A percentile compares a stretch with the other conserved stretches of the same genome.
Evolutionary conservation across 2,113 vertebrate genomes (phyloP).

Genomic region (Brachyistius frenatus): DNA sequence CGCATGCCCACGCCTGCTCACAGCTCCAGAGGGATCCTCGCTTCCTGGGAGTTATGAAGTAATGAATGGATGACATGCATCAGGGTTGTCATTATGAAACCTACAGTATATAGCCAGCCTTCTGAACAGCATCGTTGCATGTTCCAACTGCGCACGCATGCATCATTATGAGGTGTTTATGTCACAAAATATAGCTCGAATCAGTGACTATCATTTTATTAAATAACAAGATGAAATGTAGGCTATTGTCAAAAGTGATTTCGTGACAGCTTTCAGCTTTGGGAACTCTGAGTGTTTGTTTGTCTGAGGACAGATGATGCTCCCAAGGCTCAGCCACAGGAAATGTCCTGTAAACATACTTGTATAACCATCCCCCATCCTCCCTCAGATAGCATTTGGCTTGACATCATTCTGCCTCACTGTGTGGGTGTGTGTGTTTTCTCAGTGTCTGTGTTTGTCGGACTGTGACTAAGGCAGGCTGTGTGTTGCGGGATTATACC

Average conservation of each 20-base stretch:
- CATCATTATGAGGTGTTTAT: conserved; percentile 7
- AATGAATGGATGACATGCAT: conserved; percentile 61
- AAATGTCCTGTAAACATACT: conserved; percentile 83
- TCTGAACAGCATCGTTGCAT: conserved; percentile 29
- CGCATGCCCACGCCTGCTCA: conserved; percentile 37
- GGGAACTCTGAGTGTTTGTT: conserved; percentile 74
- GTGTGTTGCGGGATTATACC: conserved; percentile 53
- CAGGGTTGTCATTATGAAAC: conserved; percentile 30
- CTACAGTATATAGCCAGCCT: conserved; percentile 22
- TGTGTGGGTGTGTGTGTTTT: conserved; percentile 55
- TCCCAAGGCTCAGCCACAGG: conserved; percentile 81
- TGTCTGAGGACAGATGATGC: conserved; percentile 78
- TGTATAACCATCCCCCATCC: conserved; percentile 78
- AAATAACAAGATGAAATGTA: conserved; percentile 12
- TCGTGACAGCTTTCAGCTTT: conserved; percentile 46
- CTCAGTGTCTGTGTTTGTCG: conserved; percentile 32
- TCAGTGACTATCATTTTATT: conserved; percentile 33
- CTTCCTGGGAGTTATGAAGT: conserved; percentile 34
- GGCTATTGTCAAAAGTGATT: conserved; percentile 11
- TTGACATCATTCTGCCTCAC: conserved; percentile 57
- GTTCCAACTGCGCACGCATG: conserved; percentile 6
- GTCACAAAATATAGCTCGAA: conserved; percentile 8
- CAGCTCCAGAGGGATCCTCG: conserved; percentile 11
- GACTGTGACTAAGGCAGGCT: conserved; percentile 40
- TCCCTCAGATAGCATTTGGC: conserved; percentile 73